These are phyloP conservation scores for Sterrhoptilus dennistouni DNA, from an alignment of 2,113 vertebrate genomes.

Conservation along the genomic window DNA sequence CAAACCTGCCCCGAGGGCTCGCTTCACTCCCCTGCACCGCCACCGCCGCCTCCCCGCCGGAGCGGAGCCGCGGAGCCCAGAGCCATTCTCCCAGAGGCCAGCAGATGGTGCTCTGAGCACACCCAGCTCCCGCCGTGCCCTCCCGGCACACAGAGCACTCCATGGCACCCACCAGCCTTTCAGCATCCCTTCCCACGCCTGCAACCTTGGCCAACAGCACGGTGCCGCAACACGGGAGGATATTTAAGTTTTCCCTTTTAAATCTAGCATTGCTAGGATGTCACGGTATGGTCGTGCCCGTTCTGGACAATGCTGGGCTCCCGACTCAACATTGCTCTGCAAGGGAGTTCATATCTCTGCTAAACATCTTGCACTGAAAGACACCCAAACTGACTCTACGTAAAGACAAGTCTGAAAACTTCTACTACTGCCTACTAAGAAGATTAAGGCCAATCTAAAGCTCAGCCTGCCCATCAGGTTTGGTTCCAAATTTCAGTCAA, in stretches of 20 bases:
- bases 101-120: constrained; percentile 70
- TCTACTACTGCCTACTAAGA: background rate
- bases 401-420: background rate
- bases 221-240: background rate
- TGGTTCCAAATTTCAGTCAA: background rate
- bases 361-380: background rate
- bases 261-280: background rate
- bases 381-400: background rate
- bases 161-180: accelerated
- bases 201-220: accelerated
- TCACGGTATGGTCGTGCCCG: accelerated
- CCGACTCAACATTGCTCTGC: background rate
- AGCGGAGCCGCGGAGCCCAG: accelerated
- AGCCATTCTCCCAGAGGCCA: constrained; percentile 6
- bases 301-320: background rate
- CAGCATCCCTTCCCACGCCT: accelerated
- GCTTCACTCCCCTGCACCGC: accelerated
- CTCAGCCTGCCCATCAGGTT: background rate
- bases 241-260: background rate
- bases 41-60: background rate
- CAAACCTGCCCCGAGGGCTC: accelerated
- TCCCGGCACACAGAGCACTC: accelerated
- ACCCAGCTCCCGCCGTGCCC: background rate
- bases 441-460: background rate
- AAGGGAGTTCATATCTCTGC: accelerated